Base-by-base conservation (phyloP, 2,113 vertebrate species). In the Australoheros scitulus region DNA sequence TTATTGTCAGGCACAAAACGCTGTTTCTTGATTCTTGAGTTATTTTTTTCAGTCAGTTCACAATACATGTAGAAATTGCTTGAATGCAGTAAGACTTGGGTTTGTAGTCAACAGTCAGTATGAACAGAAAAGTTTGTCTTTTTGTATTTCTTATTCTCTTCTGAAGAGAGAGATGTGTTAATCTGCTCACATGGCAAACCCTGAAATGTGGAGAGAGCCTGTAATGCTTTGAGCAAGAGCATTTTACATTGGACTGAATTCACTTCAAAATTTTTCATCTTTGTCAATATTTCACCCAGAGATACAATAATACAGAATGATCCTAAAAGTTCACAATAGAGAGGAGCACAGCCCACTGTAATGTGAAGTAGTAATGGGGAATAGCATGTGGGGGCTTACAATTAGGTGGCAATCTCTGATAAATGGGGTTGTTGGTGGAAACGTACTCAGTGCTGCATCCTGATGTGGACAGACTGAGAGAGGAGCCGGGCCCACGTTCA, bases 401-500 rank as follows among this genome's bases (percentile, higher is more conserved):
- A 92, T 94, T 91, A 93, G 88, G 80, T 81, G 18, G 87, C 83
- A 57, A 57, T 84, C 76, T 90, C 88, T 94, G 91, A 95, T 87
- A 93, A 92, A 94, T 92, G 92, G 84, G 80, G 58, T 56, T 85
- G 89, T 90, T 88, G 81, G 89, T 74, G 56, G 82, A 90, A 89
- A 88, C 5, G 47, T 68, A 86, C 84, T 90, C 80, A 78, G 87
- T 63, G 74, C 85, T 87, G 90, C 88, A 84, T 93, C 89, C 91
- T 89, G 90, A 95, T 94, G 87, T 84, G 88, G 88, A 88, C 87
- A 65, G 83, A 83, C 79, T 86, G 89, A 91, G 82, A 88, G 88
- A 85, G 63, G 86, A 90, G 83, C 79, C 2, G 0, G 32, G 79
- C 83, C 84, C 88, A 86, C 88, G 61, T 89, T 80, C 70, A 83